Evolutionary conservation across 1,140 invertebrate genomes (phyloP), one percentile per base, ranked within the genome.

Genomic region (Bombus fervidus): DNA sequence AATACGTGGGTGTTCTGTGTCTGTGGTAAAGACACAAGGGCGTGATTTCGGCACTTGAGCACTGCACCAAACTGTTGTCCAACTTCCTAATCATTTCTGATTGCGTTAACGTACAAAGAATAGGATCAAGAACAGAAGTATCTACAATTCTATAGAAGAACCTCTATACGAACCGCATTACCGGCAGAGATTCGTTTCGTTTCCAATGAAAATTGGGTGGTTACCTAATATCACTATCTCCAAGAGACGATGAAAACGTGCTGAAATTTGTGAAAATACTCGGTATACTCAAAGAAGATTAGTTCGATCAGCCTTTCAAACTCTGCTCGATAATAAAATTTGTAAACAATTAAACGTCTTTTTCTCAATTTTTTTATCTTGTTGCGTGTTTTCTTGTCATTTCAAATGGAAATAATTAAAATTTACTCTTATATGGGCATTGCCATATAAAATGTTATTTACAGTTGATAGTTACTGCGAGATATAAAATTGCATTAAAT

Each of bases 1-100:
- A 86, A 89, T 86, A 89, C 83, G 69, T 39, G 75, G 28, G 28
- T 34, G 43, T 34, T 74, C 64, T 37, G 37, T 71, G 62, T 28
- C 28, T 9, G 68, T 71, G 39, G 37, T n/a, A 59, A 8, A 53
- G 47, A 78, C 75, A 47, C 12, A 39, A 34, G 53, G 18, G 18
- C 47, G 47, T 53, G 47, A 22, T 53, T 53, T 53, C 18, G 47
- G 18, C 47, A 53, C 47, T 53, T 53, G 47, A 22, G 18, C 47
- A 53, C 6, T 53, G 18, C 47, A 53, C 47, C 18, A 53, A 53
- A 22, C 34, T 68, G 59, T 37, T 39, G 47, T 53, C 39, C 64
- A 39, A 68, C 73, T 85, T 59, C 68, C 53, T n/a, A 13, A 28
- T 64, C 41, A 72, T 34, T 68, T 57, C 66, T n/a, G 78, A 76